Evolutionary conservation across 2,888 invertebrate species (phyloP), one percentile per base, ranked within the genome.

Genomic region (Anarsia innoxiella): DNA sequence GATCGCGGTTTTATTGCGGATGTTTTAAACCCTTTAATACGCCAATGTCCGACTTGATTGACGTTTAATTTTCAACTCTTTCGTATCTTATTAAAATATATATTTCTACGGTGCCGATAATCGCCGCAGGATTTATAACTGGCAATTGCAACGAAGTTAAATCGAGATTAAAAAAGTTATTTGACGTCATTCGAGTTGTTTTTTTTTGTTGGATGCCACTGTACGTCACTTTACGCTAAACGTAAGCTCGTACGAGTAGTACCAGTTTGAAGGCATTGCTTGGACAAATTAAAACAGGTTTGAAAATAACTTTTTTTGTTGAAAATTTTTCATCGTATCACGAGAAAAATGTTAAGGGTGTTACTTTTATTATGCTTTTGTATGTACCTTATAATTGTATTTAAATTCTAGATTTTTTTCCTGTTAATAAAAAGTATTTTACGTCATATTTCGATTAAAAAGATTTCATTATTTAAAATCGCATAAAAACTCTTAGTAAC

Each of bases 21-120:
- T 61, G 55, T 52, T 59, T 62, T 53, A 51, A 59, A 60, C 60
- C 65, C 64, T 66, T 63, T 36, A 39, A 39, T 55, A 50, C 51
- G 51, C 51, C 52, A 51, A 57, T 52, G 57, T 55, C 55, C 40
- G 39, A 54, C 49, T 48, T 59, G 55, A 64, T 60, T 62, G 61
- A 64, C 60, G 53, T 51, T 58, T 57, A 54, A 60, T 58, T 62
- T 52, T 59, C 52, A 53, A 51, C 59, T 52, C 55, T 60, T 46
- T 47, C 49, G 42, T 51, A 42, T 44, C 36, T 39, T 38, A 36
- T 27, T 35, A 28, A 39, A 44, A 34, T 44, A 32, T 40, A 46
- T 41, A 44, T 43, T 47, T 44, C n/a, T n/a, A n/a, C n/a, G n/a
- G n/a, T n/a, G 26, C 32, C 30, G 31, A 33, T 40, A 37, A 39